A percentile compares a stretch with the other conserved stretches of the same genome.
Evolutionary conservation across 64 coral and sea anemone genomes (phyloP).

Genomic region (Exaiptasia diaphana): DNA sequence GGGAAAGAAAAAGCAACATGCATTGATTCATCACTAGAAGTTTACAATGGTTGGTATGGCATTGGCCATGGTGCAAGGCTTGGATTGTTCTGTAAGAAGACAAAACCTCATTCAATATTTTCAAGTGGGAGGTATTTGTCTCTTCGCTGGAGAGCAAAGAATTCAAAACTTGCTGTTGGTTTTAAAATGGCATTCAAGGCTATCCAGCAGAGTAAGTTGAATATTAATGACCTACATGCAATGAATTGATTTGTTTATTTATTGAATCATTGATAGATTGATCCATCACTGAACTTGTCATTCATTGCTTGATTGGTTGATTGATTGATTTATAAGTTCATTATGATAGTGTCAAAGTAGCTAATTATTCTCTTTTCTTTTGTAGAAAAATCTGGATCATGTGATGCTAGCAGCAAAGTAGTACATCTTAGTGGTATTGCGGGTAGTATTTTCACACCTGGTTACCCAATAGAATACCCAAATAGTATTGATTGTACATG

Average conservation of each 20-base stretch:
- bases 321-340: too few relatives aligned
- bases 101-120: not conserved
- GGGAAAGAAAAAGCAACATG: not conserved
- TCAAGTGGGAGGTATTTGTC: constrained; percentile 7
- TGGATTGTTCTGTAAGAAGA: not conserved
- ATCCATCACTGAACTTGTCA: too few relatives aligned
- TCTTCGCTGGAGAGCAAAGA: constrained; percentile 8
- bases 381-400: not conserved
- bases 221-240: too few relatives aligned
- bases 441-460: constrained; percentile 18
- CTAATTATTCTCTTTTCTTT: not conserved
- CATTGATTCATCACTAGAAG: constrained; percentile 3
- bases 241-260: too few relatives aligned
- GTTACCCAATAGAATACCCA: constrained; percentile 43
- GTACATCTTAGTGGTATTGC: not conserved
- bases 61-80: constrained; percentile 10
- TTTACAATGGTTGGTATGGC: constrained; percentile 2
- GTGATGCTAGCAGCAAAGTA: not conserved
- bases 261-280: too few relatives aligned
- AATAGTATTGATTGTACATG: constrained; percentile 31
- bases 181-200: constrained; percentile 3
- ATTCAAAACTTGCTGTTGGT: not conserved
- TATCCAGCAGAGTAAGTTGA: not conserved
- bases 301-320: too few relatives aligned
- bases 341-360: too few relatives aligned